Conservation (phyloP, 2,113 vertebrate species). For the Condylura cristata region DNA sequence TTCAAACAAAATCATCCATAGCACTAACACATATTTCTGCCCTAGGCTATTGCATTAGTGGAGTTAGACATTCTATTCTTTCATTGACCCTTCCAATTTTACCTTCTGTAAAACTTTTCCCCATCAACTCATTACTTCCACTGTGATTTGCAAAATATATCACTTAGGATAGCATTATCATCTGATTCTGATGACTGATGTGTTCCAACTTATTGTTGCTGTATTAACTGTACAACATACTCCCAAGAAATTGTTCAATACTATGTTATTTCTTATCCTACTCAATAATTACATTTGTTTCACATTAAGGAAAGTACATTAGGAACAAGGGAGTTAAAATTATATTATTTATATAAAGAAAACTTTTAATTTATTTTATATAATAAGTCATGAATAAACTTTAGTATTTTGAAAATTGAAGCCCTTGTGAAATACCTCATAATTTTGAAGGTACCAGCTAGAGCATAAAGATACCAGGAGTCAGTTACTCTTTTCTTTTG, state of each 20-base stretch:
- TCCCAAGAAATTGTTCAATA: not conserved
- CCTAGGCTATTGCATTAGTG: too few species aligned
- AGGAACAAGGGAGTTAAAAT: not conserved
- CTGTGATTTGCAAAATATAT: not conserved
- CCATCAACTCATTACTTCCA: too few species aligned
- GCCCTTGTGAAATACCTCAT: not conserved
- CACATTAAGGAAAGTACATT: not conserved
- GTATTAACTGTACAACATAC: not conserved
- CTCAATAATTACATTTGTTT: not conserved
- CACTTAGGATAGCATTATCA: not conserved
- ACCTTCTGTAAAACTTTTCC: not conserved
- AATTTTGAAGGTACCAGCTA: not conserved
- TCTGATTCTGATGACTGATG: not conserved
- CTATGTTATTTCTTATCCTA: not conserved
- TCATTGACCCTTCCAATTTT: not conserved
- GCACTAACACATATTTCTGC: too few species aligned
- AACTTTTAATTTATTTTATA: not conserved
- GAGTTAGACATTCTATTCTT: fast-evolving
- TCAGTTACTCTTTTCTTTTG: not conserved
- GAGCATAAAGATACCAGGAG: not conserved
- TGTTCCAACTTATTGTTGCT: not conserved
- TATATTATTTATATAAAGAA: not conserved
- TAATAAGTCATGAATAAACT: not conserved
- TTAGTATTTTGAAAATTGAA: not conserved
- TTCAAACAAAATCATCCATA: not conserved